Conservation (phyloP, 2,888 invertebrate genomes). For the Agrotis exclamationis region DNA sequence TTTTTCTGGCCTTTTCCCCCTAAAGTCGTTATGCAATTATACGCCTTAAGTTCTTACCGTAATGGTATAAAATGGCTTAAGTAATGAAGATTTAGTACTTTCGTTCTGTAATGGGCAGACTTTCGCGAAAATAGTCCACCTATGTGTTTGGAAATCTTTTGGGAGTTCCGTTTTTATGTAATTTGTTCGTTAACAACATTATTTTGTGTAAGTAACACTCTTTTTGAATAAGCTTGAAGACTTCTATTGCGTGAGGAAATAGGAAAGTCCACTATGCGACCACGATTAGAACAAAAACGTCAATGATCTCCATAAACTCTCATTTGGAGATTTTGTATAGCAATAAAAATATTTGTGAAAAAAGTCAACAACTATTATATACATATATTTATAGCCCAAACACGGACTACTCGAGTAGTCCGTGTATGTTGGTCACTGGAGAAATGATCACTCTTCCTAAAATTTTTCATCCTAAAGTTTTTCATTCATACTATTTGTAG, state of each 20-base stretch:
- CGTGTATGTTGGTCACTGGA: too few species aligned
- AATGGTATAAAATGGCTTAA: conserved; percentile 63
- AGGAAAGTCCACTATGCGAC: too few species aligned
- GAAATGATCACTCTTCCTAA: too few species aligned
- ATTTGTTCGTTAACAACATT: conserved; percentile 15
- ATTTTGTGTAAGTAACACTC: conserved; percentile 2
- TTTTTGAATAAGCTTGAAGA: background rate
- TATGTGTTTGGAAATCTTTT: conserved; percentile 56
- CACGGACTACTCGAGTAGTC: too few species aligned
- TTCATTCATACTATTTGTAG: too few species aligned
- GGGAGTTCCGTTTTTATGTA: conserved; percentile 38
- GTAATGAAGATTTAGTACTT: conserved; percentile 64
- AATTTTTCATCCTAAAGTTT: too few species aligned
- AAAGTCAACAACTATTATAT: too few species aligned
- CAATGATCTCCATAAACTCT: too few species aligned
- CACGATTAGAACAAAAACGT: too few species aligned
- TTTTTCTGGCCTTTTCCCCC: conserved; percentile 49
- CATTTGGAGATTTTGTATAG: too few species aligned
- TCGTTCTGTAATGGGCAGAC: conserved; percentile 44
- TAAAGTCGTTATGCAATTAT: conserved; percentile 64
- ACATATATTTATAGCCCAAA: too few species aligned
- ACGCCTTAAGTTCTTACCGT: conserved; percentile 64
- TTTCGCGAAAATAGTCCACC: conserved; percentile 54
- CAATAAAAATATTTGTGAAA: too few species aligned
- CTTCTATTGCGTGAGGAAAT: background rate